Evolutionary conservation across 2,797 vertebrate species (phyloP).

Genomic region (Acrocephalus scirpaceus): DNA sequence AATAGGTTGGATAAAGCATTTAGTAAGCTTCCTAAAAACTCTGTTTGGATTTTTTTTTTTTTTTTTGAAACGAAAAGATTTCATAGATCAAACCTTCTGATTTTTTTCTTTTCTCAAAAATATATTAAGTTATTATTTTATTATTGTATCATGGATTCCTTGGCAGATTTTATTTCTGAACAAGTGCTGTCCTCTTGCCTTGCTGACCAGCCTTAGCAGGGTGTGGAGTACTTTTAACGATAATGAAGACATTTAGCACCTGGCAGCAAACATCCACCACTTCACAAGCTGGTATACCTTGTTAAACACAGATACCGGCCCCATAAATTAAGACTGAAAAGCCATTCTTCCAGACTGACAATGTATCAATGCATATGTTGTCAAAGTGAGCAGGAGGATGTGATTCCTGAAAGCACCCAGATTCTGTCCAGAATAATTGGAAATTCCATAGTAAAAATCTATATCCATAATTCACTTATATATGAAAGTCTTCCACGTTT

Average conservation of each 20-base stretch:
- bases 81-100: rapidly evolving
- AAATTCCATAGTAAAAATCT: not conserved
- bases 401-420: not conserved
- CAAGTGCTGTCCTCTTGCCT: not conserved
- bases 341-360: not conserved
- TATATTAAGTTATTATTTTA: not conserved
- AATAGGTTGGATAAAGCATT: not conserved
- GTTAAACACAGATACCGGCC: not conserved
- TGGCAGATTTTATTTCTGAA: not conserved
- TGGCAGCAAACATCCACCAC: not conserved
- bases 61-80: not conserved
- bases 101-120: no score
- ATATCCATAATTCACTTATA: not conserved
- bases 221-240: not conserved
- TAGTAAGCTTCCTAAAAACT: not conserved
- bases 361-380: not conserved
- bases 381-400: not conserved
- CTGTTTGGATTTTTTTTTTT: not conserved
- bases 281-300: not conserved
- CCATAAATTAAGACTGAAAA: not conserved
- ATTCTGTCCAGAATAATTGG: not conserved
- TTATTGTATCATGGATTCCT: not conserved
- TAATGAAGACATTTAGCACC: not conserved
- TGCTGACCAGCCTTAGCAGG: not conserved
- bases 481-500: not conserved